Conservation (phyloP, 2,113 vertebrate genomes). For the Uropsilus gracilis region DNA sequence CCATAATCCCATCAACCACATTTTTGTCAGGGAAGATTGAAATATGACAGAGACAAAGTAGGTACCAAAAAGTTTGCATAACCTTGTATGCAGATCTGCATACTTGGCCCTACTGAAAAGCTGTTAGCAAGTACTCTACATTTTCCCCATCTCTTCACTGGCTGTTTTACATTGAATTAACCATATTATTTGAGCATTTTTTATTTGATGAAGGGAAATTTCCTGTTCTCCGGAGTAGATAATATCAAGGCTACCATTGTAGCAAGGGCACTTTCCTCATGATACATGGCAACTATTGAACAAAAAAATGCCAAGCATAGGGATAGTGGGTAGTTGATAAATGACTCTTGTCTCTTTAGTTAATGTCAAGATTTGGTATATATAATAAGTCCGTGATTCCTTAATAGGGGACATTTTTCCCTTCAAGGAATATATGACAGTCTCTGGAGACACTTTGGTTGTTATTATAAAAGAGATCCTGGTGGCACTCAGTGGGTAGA, state of each 20-base stretch:
- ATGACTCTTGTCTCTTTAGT: background rate
- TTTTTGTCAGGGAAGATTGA: fast-evolving
- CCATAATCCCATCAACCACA: background rate
- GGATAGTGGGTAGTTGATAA: background rate
- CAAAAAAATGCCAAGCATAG: background rate
- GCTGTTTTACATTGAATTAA: background rate
- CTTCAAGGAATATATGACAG: background rate
- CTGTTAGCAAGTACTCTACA: background rate
- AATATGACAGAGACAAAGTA: background rate
- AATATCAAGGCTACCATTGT: background rate
- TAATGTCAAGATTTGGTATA: background rate
- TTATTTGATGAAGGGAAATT: background rate
- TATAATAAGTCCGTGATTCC: background rate
- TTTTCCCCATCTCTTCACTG: background rate
- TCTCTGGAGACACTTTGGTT: background rate
- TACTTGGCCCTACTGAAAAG: background rate
- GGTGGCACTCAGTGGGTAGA: background rate
- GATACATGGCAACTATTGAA: background rate
- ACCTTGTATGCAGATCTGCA: background rate
- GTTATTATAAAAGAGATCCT: background rate
- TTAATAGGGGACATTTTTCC: background rate
- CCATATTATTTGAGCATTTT: background rate
- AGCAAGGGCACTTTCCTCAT: background rate
- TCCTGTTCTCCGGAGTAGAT: background rate
- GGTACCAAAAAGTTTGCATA: background rate